phyloP scores from a whole-genome alignment of 2,888 invertebrate species.

The Acronicta leporina region DNA sequence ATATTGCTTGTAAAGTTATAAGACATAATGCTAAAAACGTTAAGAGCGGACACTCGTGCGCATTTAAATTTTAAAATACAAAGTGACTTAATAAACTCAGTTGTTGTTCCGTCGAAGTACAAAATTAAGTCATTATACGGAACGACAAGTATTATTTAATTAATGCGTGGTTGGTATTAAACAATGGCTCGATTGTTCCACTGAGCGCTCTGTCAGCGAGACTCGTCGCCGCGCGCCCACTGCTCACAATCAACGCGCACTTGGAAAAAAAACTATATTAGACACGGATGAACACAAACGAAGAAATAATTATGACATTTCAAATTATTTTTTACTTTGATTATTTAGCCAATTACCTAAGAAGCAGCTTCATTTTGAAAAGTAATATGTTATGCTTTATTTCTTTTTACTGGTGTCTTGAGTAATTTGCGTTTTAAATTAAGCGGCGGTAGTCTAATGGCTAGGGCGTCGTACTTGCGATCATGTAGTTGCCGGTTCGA shows the following conservation, averaged over 20 bases:
- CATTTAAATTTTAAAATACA: slow-evolving; percentile 50
- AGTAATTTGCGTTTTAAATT: not conserved
- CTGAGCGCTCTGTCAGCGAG: slow-evolving; percentile 54
- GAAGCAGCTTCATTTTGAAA: not conserved
- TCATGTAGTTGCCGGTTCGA: too few species aligned
- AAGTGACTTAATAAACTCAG: slow-evolving; percentile 55
- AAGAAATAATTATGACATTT: slow-evolving; percentile 21
- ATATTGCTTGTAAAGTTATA: slow-evolving; percentile 57
- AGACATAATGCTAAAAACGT: slow-evolving; percentile 45
- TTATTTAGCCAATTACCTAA: not conserved
- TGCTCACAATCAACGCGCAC: slow-evolving; percentile 16
- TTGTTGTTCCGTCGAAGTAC: slow-evolving; percentile 57
- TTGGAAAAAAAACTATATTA: slow-evolving; percentile 38
- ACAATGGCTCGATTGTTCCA: slow-evolving; percentile 75
- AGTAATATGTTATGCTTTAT: not conserved
- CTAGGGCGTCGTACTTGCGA: too few species aligned
- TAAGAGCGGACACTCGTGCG: slow-evolving; percentile 43
- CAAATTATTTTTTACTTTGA: slow-evolving; percentile 1
- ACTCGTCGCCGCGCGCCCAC: slow-evolving; percentile 53
- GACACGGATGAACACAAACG: slow-evolving; percentile 32
- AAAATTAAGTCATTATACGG: slow-evolving; percentile 75
- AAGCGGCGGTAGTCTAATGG: too few species aligned
- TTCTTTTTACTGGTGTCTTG: not conserved
- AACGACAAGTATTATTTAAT: slow-evolving; percentile 73
- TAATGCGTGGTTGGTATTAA: slow-evolving; percentile 71